phyloP scores from a whole-genome alignment of 2,113 vertebrate species.

The Gallinago media region DNA sequence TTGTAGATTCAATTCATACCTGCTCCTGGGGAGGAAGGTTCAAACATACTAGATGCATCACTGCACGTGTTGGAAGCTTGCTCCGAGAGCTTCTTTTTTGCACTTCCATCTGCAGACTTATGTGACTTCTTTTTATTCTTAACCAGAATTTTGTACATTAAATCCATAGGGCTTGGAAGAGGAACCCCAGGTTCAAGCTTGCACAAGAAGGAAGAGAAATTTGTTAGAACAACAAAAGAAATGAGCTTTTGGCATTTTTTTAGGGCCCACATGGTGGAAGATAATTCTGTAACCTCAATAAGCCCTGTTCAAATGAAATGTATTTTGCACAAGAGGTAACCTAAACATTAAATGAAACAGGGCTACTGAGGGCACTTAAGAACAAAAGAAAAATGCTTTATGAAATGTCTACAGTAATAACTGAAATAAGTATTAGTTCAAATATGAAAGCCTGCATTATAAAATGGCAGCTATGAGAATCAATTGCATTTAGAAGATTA shows the following conservation, averaged over 20 bases:
- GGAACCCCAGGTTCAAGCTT: constrained; percentile 91
- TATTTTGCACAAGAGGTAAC: background rate
- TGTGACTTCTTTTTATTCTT: constrained; percentile 99
- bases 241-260: background rate
- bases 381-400: constrained; percentile 16
- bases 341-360: background rate
- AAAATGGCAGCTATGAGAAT: background rate
- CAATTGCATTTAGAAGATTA: constrained; percentile 4
- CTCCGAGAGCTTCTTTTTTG: constrained; percentile 93
- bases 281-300: background rate
- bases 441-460: background rate
- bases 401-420: constrained; percentile 1
- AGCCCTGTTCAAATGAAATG: background rate
- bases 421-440: background rate
- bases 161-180: constrained; percentile 93
- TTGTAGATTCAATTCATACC: constrained; percentile 74
- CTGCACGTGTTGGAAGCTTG: constrained; percentile 94
- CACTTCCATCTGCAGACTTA: constrained; percentile 88
- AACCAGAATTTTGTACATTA: constrained; percentile 96
- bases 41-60: constrained; percentile 92
- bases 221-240: background rate
- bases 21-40: constrained; percentile 92
- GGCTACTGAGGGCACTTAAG: background rate
- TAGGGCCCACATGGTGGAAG: background rate
- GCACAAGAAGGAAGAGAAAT: background rate